A percentile compares a stretch with the other conserved stretches of the same genome.
These are phyloP conservation scores for Fabriciana adippe DNA, from an alignment of 2,888 invertebrate genomes.

Conservation along the genomic window DNA sequence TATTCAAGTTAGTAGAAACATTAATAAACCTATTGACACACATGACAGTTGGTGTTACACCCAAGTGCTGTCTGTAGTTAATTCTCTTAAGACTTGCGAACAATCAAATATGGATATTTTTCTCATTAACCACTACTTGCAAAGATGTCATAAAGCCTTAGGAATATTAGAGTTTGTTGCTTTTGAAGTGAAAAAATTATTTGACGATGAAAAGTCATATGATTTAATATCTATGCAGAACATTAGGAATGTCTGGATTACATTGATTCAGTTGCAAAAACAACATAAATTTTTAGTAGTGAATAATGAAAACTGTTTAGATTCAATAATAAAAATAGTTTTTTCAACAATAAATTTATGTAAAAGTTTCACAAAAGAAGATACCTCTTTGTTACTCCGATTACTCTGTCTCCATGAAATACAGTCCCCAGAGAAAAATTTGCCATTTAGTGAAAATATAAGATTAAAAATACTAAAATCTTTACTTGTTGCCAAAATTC, in stretches of 20 bases:
- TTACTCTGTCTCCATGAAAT: slow-evolving; percentile 55
- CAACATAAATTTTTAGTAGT: slow-evolving; percentile 49
- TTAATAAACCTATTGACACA: slow-evolving; percentile 39
- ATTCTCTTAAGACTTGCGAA: slow-evolving; percentile 54
- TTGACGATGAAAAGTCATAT: slow-evolving; percentile 21
- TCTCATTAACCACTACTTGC: slow-evolving; percentile 57
- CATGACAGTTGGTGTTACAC: slow-evolving; percentile 59
- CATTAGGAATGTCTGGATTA: slow-evolving; percentile 47
- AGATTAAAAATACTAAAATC: slow-evolving; percentile 56
- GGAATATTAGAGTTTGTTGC: slow-evolving; percentile 54
- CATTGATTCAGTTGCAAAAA: slow-evolving; percentile 51
- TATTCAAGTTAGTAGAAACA: slow-evolving; percentile 43
- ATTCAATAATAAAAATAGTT: slow-evolving; percentile 53
- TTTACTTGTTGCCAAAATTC: slow-evolving; percentile 49
- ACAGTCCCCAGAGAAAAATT: slow-evolving; percentile 48
- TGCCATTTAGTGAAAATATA: slow-evolving; percentile 46
- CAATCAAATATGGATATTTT: slow-evolving; percentile 53
- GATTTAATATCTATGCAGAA: slow-evolving; percentile 45
- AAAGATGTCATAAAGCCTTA: slow-evolving; percentile 55
- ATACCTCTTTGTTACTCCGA: slow-evolving; percentile 49
- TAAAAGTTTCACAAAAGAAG: slow-evolving; percentile 46
- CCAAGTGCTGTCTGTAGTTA: slow-evolving; percentile 54
- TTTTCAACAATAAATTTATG: slow-evolving; percentile 50
- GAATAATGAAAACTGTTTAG: slow-evolving; percentile 44
- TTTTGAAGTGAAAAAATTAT: slow-evolving; percentile 41